Evolutionary conservation across 2,888 invertebrate genomes (phyloP), one percentile per base, ranked within the genome.

Genomic region (Chironomus riparius): DNA sequence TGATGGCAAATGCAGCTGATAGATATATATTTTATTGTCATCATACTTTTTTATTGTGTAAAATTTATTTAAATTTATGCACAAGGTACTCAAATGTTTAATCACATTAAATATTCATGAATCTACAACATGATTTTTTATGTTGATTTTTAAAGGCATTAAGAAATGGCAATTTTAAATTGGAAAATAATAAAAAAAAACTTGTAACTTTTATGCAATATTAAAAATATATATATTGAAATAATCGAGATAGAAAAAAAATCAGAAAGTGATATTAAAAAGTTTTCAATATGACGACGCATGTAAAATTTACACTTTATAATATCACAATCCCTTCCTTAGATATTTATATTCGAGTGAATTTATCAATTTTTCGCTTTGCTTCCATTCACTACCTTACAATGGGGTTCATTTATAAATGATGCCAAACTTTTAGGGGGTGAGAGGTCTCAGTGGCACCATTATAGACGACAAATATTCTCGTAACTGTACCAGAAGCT

Each of bases 231-330:
- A 10, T 1, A 18, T 18, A 56, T 56, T 56, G 56, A 56, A 56
- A 18, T 56, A 15, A 56, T 56, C 56, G 56, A 56, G 56, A 56
- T 56, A 15, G 56, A 56, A 28, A 50, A 50, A 50, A 50, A 18
- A 38, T 38, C 38, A 15, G 56, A 56, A 56, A 15, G n/a, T 56
- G 56, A 56, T 56, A 56, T 56, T 56, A 56, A 56, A 56, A 56
- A 18, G 56, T 24, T 50, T 21, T 10, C 70, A 70, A 70, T 22
- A 56, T 70, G 70, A 50, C 50, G 70, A 50, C 50, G 70, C 70
- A 50, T 70, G 70, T 70, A 50, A 70, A 70, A 70, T 70, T 70
- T n/a, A 50, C 70, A 48, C 70, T 56, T 56, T 56, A 48, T 70
- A 47, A 47, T 50, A 15, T n/a, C n/a, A 10, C 15, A 47, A 70